phyloP scores from a whole-genome alignment of 35 echinoderm and acorn worm species.

The Acanthaster planci region DNA sequence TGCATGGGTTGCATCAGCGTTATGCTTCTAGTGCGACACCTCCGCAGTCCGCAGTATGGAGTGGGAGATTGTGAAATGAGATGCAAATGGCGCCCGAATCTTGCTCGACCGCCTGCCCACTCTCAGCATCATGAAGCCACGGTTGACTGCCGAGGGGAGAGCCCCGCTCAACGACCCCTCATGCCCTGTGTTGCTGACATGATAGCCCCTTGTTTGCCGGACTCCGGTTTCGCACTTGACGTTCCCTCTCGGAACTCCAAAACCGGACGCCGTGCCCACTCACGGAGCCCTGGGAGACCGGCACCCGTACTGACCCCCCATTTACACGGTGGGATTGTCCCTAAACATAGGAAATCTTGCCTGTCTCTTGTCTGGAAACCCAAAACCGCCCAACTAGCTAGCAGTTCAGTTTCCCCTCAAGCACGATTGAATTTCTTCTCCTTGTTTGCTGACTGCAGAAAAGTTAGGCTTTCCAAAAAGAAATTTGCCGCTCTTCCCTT shows the following conservation, averaged over 20 bases:
- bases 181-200: constrained; percentile 15
- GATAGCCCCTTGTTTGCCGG: constrained; percentile 25
- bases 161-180: constrained; percentile 2
- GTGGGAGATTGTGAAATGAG: neutral
- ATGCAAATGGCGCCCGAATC: neutral
- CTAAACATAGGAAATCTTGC: constrained; percentile 22
- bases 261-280: constrained; percentile 21
- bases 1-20: no score
- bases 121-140: neutral
- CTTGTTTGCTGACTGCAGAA: neutral
- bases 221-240: constrained; percentile 18
- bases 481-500: no score
- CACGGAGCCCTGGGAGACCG: neutral
- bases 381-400: neutral
- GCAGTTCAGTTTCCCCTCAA: neutral
- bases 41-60: neutral
- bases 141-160: neutral
- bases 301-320: constrained; percentile 4
- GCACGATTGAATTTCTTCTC: constrained; percentile 14
- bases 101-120: neutral
- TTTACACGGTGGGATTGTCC: constrained; percentile 15
- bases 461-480: neutral
- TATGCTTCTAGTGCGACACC: no score
- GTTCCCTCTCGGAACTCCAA: constrained; percentile 22
- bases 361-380: constrained; percentile 4